Conservation (phyloP, 2,888 invertebrate genomes). For the Sarcophaga subvicina region DNA sequence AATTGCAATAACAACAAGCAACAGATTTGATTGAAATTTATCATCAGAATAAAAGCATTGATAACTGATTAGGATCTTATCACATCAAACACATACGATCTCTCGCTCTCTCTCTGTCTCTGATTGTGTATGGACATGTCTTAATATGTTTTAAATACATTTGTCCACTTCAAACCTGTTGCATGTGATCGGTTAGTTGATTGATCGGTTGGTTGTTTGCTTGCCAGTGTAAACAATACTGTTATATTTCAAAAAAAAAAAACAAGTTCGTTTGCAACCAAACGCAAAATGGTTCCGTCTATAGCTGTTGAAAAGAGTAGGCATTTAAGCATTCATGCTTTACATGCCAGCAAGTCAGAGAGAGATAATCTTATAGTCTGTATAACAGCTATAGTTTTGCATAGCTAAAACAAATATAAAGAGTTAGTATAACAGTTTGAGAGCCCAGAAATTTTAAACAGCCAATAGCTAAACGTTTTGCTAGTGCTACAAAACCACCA, state of each 20-base stretch:
- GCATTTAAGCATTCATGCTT: neutral
- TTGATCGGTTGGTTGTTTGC: no score
- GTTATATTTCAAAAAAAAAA: no score
- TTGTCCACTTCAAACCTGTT: conserved; percentile 29
- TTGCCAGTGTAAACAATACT: no score
- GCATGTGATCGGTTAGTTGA: neutral
- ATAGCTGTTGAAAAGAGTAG: conserved; percentile 49
- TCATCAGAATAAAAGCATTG: neutral
- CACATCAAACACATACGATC: neutral
- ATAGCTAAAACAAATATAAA: neutral
- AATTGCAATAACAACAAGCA: neutral
- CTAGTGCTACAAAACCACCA: conserved; percentile 42
- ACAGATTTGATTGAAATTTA: neutral
- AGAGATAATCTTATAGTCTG: conserved; percentile 24
- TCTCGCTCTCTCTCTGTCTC: no score
- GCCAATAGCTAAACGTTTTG: conserved; percentile 65
- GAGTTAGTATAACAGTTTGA: conserved; percentile 57
- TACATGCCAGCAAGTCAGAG: neutral
- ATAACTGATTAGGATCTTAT: conserved; percentile 16
- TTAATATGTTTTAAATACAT: neutral
- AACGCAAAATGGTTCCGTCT: conserved; percentile 44
- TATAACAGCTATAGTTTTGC: conserved; percentile 42
- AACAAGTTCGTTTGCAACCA: neutral
- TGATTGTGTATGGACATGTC: neutral
- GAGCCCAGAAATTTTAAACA: conserved; percentile 23